Conservation (phyloP, 1,140 invertebrate species). For the Oryctes rhinoceros region DNA sequence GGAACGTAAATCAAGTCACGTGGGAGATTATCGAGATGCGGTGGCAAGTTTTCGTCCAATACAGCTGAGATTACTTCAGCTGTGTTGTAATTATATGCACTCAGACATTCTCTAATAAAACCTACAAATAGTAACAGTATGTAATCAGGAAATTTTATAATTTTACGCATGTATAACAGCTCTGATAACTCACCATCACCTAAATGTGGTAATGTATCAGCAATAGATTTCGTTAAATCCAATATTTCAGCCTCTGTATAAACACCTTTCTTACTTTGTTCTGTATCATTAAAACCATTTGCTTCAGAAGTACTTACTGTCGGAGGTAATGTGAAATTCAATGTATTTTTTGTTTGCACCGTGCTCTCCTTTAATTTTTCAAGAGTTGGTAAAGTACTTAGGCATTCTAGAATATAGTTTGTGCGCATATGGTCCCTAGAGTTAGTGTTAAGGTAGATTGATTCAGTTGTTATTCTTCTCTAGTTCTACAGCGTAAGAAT, state of each 20-base stretch:
- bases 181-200: conserved; percentile 73
- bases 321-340: background rate
- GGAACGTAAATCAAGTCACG: conserved; percentile 66
- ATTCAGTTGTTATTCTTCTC: no score
- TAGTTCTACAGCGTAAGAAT: conserved; percentile 49
- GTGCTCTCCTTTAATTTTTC: background rate
- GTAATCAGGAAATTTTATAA: conserved; percentile 46
- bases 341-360: background rate
- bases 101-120: conserved; percentile 75
- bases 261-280: background rate
- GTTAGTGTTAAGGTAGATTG: background rate
- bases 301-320: background rate
- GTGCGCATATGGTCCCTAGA: conserved; percentile 57
- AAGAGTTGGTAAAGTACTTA: conserved; percentile 49
- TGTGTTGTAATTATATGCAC: conserved; percentile 76
- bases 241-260: conserved; percentile 60
- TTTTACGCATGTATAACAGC: no score
- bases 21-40: conserved; percentile 61
- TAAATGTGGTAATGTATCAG: conserved; percentile 82
- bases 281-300: background rate
- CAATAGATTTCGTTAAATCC: conserved; percentile 73
- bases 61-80: conserved; percentile 82
- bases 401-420: conserved; percentile 53
- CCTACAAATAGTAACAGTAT: conserved; percentile 50
- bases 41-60: conserved; percentile 73